Evolutionary conservation across 2,888 invertebrate genomes (phyloP).

Genomic region (Tetragonisca angustula): DNA sequence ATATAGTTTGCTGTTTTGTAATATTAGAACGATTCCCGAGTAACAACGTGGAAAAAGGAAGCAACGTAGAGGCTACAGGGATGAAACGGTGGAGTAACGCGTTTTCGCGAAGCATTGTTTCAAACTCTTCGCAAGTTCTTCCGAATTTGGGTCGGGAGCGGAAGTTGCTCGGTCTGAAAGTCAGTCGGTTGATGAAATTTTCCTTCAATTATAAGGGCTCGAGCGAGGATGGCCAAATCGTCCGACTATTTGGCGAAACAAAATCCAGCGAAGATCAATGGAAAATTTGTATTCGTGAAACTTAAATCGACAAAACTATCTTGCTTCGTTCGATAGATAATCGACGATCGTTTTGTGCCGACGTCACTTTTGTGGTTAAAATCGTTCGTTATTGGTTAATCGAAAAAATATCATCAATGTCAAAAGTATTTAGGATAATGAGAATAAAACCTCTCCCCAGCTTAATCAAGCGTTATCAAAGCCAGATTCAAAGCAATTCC

Average conservation of each 20-base stretch:
- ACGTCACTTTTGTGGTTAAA: conserved; percentile 8
- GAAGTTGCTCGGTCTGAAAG: conserved; percentile 24
- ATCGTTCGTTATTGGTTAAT: not conserved
- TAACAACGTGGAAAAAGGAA: conserved; percentile 6
- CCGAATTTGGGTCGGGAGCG: conserved; percentile 50
- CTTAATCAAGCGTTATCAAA: conserved; percentile 5
- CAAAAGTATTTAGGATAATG: not conserved
- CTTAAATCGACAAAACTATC: not conserved
- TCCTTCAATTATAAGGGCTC: conserved; percentile 17
- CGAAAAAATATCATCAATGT: conserved; percentile 24
- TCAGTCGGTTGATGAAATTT: conserved; percentile 23
- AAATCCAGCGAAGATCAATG: conserved; percentile 9
- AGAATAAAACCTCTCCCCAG: not conserved
- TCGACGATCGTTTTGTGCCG: conserved; percentile 2
- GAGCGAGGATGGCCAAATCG: not conserved
- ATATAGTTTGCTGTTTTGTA: conserved; percentile 29
- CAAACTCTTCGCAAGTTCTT: conserved; percentile 43
- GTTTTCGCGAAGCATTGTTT: conserved; percentile 45
- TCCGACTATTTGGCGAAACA: not conserved
- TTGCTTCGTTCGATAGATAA: not conserved
- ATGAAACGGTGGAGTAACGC: conserved; percentile 2
- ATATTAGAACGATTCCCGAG: conserved; percentile 28
- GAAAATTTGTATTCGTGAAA: conserved; percentile 1
- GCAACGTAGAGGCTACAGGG: not conserved
- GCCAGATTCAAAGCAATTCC: not conserved